A percentile compares a stretch with the other conserved stretches of the same genome.
Conservation (phyloP, 2,888 invertebrate species). For the Halocaridina rubra region DNA sequence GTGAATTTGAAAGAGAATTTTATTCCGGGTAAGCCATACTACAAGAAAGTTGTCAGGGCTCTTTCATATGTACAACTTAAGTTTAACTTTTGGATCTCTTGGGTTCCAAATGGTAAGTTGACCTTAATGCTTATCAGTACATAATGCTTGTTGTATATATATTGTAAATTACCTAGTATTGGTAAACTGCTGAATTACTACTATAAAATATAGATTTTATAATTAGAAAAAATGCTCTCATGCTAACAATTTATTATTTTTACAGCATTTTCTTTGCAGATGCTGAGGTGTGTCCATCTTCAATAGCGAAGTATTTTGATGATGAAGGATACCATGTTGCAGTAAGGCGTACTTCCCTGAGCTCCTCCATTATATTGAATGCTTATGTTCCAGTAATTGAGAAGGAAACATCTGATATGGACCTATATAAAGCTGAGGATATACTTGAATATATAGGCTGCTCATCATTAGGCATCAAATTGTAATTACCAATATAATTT, state of each 20-base stretch:
- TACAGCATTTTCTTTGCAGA: slow-evolving; percentile 28
- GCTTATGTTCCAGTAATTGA: slow-evolving; percentile 12
- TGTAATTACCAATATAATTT: too few relatives aligned
- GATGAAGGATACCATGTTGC: slow-evolving; percentile 47
- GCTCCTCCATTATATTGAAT: neutral
- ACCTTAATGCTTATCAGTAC: too few relatives aligned
- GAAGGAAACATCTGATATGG: neutral
- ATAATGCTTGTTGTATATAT: too few relatives aligned
- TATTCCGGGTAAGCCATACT: slow-evolving; percentile 14
- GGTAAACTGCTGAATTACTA: neutral
- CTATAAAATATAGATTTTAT: neutral
- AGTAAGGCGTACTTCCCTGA: neutral
- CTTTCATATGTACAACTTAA: neutral
- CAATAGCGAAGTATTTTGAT: slow-evolving; percentile 59
- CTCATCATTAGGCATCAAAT: slow-evolving; percentile 33
- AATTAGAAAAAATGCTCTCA: too few relatives aligned
- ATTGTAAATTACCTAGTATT: too few relatives aligned
- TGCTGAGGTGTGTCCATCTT: slow-evolving; percentile 52
- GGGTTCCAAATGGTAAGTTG: slow-evolving; percentile 43
- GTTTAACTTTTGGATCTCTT: slow-evolving; percentile 41
- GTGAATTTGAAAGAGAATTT: slow-evolving; percentile 31
- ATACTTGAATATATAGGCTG: slow-evolving; percentile 51
- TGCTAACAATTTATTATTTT: too few relatives aligned
- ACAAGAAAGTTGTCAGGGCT: slow-evolving; percentile 5
- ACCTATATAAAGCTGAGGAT: neutral